Base-by-base conservation (phyloP, 1,140 invertebrate genomes). In the Trachymyrmex septentrionalis region DNA sequence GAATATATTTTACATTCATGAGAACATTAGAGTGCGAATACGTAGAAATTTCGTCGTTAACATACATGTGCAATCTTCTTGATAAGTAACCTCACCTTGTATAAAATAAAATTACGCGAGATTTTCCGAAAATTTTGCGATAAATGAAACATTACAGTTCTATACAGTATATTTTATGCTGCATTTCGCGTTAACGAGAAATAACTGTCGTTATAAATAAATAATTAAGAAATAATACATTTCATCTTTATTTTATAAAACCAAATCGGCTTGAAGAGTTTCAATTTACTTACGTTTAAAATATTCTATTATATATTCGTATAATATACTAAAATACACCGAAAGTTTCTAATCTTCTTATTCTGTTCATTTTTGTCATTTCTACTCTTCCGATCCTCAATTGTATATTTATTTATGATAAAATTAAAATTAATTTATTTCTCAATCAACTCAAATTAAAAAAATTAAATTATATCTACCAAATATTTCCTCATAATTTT, bases 1-100 rank as follows among this genome's bases (percentile, higher is more conserved):
- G 69, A 75, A 63, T 59, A 38, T 75, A 27, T 73, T 84, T 84
- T 75, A 63, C 69, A 84, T 84, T 84, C 80, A 73, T 84, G 55
- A 84, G 80, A 61, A 75, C 24, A 50, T 82, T 73, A 84, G 69
- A 38, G 48, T 16, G 30, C 48, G 27, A 84, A n/a, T 73, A 73
- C 24, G 19, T 69, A 48, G 80, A 63, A 84, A 84, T 84, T 84
- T 75, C 9, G n/a, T 61, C 48, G 73, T 84, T 84, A 84, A 50
- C 80, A 50, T 73, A 75, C 24, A 73, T 38, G 55, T 50, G 14
- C 55, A 34, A 75, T 84, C n/a, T 84, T 63, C 69, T 73, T 84
- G 55, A 84, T 63, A 34, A 44, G 55, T 16, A 73, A 75, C 38
- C 38, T 27, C 38, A 34, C 12, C 21, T 21, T 61, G 80, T 61